Evolutionary conservation across 2,797 vertebrate genomes (phyloP).

Genomic region (Sebastes jordani): DNA sequence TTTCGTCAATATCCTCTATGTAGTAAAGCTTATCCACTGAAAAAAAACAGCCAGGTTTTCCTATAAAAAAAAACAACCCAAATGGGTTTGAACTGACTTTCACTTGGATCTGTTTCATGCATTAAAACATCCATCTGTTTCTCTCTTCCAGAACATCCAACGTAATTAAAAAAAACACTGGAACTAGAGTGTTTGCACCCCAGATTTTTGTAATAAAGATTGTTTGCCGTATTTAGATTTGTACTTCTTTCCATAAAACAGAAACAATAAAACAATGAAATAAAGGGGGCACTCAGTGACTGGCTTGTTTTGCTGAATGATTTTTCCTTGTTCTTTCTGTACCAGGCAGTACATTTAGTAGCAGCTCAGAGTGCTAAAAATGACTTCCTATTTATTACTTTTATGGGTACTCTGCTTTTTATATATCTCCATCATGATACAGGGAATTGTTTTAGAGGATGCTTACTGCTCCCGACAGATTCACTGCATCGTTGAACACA

Average conservation of each 20-base stretch:
- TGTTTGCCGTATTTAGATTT: background rate
- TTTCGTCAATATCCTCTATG: background rate
- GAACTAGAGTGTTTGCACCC: background rate
- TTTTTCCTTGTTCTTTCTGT: background rate
- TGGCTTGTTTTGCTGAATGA: background rate
- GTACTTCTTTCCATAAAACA: background rate
- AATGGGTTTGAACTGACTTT: background rate
- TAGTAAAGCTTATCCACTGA: background rate
- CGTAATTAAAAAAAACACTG: background rate
- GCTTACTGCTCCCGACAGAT: conserved; percentile 1
- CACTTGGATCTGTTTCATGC: background rate
- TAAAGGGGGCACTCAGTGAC: background rate
- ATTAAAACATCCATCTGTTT: background rate
- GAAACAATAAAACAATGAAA: background rate
- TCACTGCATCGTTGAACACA: background rate
- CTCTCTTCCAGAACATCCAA: background rate
- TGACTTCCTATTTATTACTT: conserved; percentile 28
- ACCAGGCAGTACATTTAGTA: background rate
- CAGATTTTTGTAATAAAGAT: background rate
- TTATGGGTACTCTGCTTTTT: conserved; percentile 32
- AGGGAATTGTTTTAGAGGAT: conserved; percentile 12
- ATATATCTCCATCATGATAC: conserved; percentile 28
- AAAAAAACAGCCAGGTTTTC: background rate
- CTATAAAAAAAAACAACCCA: background rate
- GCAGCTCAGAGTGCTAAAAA: background rate